Evolutionary conservation across 2,113 vertebrate species (phyloP).

Genomic region (Coptodon rendalli): DNA sequence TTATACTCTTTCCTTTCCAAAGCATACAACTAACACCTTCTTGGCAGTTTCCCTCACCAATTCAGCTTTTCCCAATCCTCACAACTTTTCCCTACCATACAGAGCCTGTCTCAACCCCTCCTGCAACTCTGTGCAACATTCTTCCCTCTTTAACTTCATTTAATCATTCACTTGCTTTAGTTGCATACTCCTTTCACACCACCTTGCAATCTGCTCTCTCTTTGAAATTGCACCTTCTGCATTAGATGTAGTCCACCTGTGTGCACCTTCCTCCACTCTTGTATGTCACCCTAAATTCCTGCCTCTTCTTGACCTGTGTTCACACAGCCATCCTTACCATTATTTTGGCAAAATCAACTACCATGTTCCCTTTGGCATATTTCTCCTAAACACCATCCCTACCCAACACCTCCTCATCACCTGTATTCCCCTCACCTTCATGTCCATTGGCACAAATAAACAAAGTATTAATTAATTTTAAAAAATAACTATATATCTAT

Average conservation of each 20-base stretch:
- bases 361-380: neutral
- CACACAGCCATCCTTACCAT: neutral
- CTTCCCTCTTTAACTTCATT: neutral
- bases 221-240: neutral
- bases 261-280: neutral
- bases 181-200: neutral
- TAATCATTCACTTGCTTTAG: neutral
- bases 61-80: neutral
- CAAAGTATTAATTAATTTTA: rapidly evolving
- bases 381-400: neutral
- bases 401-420: neutral
- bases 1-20: neutral
- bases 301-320: neutral
- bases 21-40: neutral
- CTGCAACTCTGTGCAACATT: neutral
- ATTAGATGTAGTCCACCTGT: neutral
- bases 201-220: neutral
- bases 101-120: neutral
- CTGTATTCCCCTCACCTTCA: neutral
- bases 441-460: neutral
- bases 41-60: neutral
- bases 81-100: neutral
- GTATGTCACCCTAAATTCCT: neutral
- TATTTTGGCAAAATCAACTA: neutral
- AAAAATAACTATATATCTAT: neutral